Evolutionary conservation across 2,888 invertebrate genomes (phyloP), one percentile per base, ranked within the genome.

Genomic region (Orchesella flavescens): DNA sequence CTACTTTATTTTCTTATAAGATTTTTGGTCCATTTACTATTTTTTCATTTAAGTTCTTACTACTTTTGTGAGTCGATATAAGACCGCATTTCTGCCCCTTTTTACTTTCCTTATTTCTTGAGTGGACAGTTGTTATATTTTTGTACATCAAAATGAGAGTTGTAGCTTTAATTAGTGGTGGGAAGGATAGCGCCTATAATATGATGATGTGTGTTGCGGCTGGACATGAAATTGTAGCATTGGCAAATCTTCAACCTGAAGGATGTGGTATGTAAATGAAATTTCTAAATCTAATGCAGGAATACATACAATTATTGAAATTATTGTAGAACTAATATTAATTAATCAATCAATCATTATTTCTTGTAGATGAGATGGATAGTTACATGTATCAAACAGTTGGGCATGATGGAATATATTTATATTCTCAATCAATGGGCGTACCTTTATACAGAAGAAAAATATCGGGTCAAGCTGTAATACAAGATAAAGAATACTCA

Each of bases 381-480:
- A 97, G 97, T 90, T 99, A 96, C 90, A 99, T 99, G 99, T 99
- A 98, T 90, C 99, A 99, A 92, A 98, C 98, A 72, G 99, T 99
- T 77, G 99, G 99, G 0, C 96, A 97, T 90, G 96, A 98, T 92
- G 97, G 96, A 19, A 94, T 99, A 86, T 94, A 94, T 87, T 92
- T 95, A 87, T 96, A 98, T 90, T 96, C 97, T 34, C 95, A 97
- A 90, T 98, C 99, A 1, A 95, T 98, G 94, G 95, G 93, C 2
- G 91, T 99, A 82, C 99, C 99, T 0, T 91, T 99, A 71, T 99
- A 95, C 90, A 93, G 96, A 84, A 93, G 94, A 88, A 92, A 93
- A 84, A 99, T 98, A 77, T 92, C 93, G 88, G 99, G 99, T 55
- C 92, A 93, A 87, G 95, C 97, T n/a, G 91, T 94, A 72, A 93